Conservation (phyloP, 2,888 invertebrate species). For the Tridacna gigas region DNA sequence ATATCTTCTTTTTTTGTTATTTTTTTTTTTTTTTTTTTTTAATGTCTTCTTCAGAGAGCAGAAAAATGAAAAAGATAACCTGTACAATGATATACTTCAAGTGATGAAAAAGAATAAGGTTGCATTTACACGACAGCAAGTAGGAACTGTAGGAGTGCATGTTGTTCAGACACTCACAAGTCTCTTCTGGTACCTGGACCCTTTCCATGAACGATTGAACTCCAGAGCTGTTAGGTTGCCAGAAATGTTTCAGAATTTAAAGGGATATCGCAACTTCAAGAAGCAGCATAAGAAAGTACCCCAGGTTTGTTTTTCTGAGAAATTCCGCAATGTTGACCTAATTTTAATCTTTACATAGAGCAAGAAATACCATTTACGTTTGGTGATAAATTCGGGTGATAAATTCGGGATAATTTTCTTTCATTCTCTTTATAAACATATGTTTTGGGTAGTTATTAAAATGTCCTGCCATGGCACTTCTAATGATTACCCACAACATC, state of each 20-base stretch:
- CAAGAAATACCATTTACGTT: too few species aligned
- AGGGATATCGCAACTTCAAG: not conserved
- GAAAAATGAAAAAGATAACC: not conserved
- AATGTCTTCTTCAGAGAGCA: not conserved
- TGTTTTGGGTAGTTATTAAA: not conserved
- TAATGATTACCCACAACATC: too few species aligned
- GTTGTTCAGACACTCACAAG: not conserved
- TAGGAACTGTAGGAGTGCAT: not conserved
- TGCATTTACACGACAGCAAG: not conserved
- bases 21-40: too few species aligned
- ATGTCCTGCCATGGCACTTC: too few species aligned
- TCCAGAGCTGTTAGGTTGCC: not conserved
- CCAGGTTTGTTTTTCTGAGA: too few species aligned
- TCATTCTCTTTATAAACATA: not conserved
- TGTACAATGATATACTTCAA: not conserved
- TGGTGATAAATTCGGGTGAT: too few species aligned
- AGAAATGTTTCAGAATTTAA: not conserved
- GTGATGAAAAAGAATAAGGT: not conserved
- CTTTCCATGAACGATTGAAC: not conserved
- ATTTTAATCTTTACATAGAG: too few species aligned
- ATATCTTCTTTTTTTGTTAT: too few species aligned
- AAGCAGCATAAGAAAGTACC: not conserved
- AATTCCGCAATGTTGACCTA: too few species aligned
- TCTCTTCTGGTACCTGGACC: not conserved
- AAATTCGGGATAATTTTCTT: too few species aligned